A percentile compares a stretch with the other conserved stretches of the same genome.
phyloP scores from a whole-genome alignment of 2,797 vertebrate genomes.

The Artibeus jamaicensis region DNA sequence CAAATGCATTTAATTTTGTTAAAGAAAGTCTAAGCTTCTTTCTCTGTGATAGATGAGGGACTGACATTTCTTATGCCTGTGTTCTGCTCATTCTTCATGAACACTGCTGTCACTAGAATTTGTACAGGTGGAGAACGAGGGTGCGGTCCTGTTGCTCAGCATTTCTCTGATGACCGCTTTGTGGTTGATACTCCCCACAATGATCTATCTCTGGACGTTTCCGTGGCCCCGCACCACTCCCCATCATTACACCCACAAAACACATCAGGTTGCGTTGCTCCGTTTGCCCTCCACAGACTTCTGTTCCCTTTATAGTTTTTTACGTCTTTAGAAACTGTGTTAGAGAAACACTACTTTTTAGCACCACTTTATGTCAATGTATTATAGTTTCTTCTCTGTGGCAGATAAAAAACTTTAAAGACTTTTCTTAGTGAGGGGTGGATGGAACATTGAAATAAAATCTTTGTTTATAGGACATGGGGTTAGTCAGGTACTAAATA shows the following conservation, averaged over 20 bases:
- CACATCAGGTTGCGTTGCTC: background rate
- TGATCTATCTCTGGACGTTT: background rate
- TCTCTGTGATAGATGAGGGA: background rate
- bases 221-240: background rate
- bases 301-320: background rate
- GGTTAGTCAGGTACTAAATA: background rate
- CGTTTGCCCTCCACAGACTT: background rate
- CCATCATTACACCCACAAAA: background rate
- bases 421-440: background rate
- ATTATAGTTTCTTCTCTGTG: background rate
- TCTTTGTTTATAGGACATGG: background rate
- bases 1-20: background rate
- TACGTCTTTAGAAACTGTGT: background rate
- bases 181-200: background rate
- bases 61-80: background rate
- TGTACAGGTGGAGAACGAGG: background rate
- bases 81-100: background rate
- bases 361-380: background rate
- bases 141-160: background rate
- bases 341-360: background rate
- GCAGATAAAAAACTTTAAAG: background rate
- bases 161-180: background rate
- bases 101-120: background rate
- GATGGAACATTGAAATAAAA: constrained; percentile 9
- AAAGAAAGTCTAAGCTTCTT: background rate